A percentile compares a stretch with the other conserved stretches of the same genome.
These are phyloP conservation scores for Australoheros scitulus DNA, from an alignment of 2,113 vertebrate species.

Conservation along the genomic window DNA sequence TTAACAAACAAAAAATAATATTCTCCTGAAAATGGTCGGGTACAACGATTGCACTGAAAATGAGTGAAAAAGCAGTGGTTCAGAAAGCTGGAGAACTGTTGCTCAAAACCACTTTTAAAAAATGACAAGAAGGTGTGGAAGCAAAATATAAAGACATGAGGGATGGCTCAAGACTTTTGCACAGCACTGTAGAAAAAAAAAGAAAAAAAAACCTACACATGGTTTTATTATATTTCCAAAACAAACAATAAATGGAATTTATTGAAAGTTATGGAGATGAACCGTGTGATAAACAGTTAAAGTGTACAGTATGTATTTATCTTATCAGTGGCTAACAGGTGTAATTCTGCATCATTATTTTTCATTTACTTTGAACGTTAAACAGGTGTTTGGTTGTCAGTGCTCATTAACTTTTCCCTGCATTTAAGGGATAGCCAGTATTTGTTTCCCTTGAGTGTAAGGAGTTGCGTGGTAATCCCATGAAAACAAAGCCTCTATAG, in stretches of 20 bases:
- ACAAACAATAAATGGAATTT: neutral
- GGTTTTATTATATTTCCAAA: neutral
- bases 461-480: constrained; percentile 1
- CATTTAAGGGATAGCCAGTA: neutral
- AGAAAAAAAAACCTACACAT: no score
- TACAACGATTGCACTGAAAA: neutral
- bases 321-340: neutral
- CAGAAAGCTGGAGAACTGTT: neutral
- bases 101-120: neutral
- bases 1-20: neutral
- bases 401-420: neutral
- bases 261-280: neutral
- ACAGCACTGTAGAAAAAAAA: neutral
- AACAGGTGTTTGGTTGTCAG: neutral
- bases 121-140: neutral
- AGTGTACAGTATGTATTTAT: neutral
- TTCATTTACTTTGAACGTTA: neutral
- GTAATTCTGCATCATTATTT: neutral
- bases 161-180: neutral
- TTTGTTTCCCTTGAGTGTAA: neutral
- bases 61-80: neutral
- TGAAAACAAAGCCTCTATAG: constrained; percentile 1
- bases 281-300: neutral
- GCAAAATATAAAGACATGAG: neutral
- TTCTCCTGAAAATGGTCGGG: neutral